Evolutionary conservation across 2,888 invertebrate species (phyloP).

Genomic region (Pristionchus fissidentatus): DNA sequence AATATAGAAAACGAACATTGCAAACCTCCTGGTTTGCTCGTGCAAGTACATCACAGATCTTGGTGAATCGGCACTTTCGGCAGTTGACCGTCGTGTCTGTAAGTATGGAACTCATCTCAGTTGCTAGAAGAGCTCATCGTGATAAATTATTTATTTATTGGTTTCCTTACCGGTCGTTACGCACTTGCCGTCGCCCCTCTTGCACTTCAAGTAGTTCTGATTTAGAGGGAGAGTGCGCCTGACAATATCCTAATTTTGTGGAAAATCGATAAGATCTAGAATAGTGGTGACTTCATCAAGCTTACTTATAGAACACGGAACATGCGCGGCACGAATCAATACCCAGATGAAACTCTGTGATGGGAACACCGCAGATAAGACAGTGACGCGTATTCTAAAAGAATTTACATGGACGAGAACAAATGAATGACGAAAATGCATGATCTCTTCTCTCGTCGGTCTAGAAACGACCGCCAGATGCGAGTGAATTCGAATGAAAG

Average conservation of each 20-base stretch:
- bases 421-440: too few relatives aligned
- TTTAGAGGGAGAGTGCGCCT: background rate
- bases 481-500: too few relatives aligned
- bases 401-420: too few relatives aligned
- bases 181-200: background rate
- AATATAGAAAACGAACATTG: background rate
- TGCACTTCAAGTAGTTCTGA: background rate
- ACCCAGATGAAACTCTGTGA: background rate
- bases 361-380: background rate
- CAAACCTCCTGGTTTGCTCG: background rate
- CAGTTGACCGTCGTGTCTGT: background rate
- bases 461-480: too few relatives aligned
- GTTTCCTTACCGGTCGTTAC: background rate
- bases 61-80: background rate
- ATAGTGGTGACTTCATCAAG: background rate
- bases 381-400: background rate
- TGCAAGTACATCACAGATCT: background rate
- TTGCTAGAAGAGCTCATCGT: too few relatives aligned
- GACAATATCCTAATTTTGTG: too few relatives aligned
- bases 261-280: background rate
- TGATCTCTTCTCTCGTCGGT: too few relatives aligned
- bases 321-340: slow-evolving; percentile 4
- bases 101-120: background rate
- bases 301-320: background rate
- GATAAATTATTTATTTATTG: too few relatives aligned